Base-by-base conservation (phyloP, 37 sponge, comb jelly and placozoan species). In the Aplysina aerophoba region DNA sequence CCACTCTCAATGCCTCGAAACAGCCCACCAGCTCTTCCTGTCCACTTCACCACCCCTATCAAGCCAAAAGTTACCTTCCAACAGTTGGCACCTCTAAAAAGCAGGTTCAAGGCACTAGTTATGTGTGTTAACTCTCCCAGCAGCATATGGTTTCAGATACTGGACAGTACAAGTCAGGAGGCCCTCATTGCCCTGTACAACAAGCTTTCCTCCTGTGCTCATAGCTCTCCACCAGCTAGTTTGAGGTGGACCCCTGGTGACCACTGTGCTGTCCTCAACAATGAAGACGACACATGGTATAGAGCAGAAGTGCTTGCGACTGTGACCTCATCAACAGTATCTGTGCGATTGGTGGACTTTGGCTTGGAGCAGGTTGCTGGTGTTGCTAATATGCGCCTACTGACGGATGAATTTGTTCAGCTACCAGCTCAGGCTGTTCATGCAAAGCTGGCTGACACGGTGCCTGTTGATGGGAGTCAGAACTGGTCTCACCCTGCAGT, bases 231-330 rank as follows among this genome's bases (percentile, higher is more conserved):
- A 16, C 80, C 53, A 24, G n/a, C 31, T n/a, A 54, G 80, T 39
- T 39, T 39, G 24, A 21, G n/a, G 55, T 55, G 80, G 80, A 25
- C 1, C 16, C 44, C 16, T 11, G 80, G 57, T 21, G 80, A 79
- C 53, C 6, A 11, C 55, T 44, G 80, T 50, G 31, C 73, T 35
- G 73, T 71, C 37, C 37, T 71, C 12, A 35, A 33, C 30, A 36
- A 3, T 5, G 73, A 71, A 14, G 73, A 71, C 12, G 35, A 71
- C 21, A 71, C 37, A 35, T 71, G 73, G 73, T 71, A 71, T 37
- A 71, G 73, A 33, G 73, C 36, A 35, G 31, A 33, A 5, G 3
- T 71, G 37, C 20, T 71, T 38, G 16, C 50, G 8, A 8, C 20
- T 35, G 37, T 37, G 4, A 13, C 35, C 35, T 4, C 35, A 71